Evolutionary conservation across 2,797 vertebrate species (phyloP).

Genomic region (Mormyrops attenuatus): DNA sequence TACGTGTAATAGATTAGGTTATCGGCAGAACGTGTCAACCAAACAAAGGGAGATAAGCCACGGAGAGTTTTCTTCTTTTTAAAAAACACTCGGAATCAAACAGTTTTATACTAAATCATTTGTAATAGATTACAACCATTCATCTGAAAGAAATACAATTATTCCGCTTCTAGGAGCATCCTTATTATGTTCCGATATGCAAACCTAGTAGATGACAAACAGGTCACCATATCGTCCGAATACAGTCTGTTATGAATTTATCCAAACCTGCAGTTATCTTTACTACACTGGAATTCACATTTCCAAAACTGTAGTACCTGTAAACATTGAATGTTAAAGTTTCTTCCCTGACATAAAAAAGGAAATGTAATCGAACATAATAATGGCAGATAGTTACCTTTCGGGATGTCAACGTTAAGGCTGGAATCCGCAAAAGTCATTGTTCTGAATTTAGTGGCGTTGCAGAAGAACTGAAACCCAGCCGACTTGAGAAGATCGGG

Average conservation of each 20-base stretch:
- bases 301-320: background rate
- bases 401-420: slow-evolving; percentile 19
- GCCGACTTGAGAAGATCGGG: slow-evolving; percentile 19
- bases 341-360: background rate
- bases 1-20: background rate
- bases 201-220: background rate
- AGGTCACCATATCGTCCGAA: background rate
- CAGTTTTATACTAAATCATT: background rate
- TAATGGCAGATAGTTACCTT: slow-evolving; percentile 29
- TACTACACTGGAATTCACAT: background rate
- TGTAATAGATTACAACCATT: background rate
- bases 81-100: background rate
- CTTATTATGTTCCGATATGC: background rate
- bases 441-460: slow-evolving; percentile 24
- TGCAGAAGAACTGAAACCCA: slow-evolving; percentile 27
- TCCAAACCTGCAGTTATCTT: background rate
- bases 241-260: background rate
- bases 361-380: background rate
- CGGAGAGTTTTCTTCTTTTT: background rate
- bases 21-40: background rate
- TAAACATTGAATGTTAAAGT: background rate
- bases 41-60: background rate
- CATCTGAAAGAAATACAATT: background rate
- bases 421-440: slow-evolving; percentile 28
- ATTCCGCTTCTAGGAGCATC: background rate